A percentile compares a stretch with the other conserved stretches of the same genome.
phyloP scores from a whole-genome alignment of 2,888 invertebrate species.

The Ametastegia equiseti region DNA sequence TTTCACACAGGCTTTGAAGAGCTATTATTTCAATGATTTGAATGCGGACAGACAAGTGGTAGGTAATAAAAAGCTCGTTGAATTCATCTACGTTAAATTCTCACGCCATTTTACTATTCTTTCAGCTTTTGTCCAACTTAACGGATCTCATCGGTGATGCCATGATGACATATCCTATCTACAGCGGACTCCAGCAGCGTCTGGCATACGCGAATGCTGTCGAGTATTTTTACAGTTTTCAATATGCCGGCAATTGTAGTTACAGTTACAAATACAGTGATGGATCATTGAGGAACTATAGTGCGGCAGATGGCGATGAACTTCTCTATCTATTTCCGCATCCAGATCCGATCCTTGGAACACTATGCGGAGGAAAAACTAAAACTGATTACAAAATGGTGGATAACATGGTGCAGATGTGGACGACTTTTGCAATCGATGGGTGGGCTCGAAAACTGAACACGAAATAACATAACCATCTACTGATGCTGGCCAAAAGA shows the following conservation, averaged over 20 bases:
- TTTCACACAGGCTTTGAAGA: slow-evolving; percentile 8
- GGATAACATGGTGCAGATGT: slow-evolving; percentile 26
- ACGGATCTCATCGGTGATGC: slow-evolving; percentile 55
- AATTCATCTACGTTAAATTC: background rate
- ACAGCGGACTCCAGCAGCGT: slow-evolving; percentile 51
- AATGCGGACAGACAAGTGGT: slow-evolving; percentile 51
- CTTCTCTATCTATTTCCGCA: slow-evolving; percentile 75
- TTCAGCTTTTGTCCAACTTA: slow-evolving; percentile 53
- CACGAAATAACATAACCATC: background rate
- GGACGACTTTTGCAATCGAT: slow-evolving; percentile 35
- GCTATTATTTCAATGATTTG: slow-evolving; percentile 39
- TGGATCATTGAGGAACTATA: slow-evolving; percentile 47
- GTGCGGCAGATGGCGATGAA: slow-evolving; percentile 77
- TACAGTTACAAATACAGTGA: slow-evolving; percentile 22
- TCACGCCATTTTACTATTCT: background rate
- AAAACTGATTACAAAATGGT: slow-evolving; percentile 29
- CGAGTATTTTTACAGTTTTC: slow-evolving; percentile 55
- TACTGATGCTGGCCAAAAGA: background rate
- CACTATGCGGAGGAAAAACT: background rate
- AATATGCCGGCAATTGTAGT: slow-evolving; percentile 56
- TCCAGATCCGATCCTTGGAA: background rate
- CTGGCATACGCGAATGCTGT: slow-evolving; percentile 35
- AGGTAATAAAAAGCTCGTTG: slow-evolving; percentile 29
- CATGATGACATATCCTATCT: slow-evolving; percentile 53
- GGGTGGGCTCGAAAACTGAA: background rate